Percentiles rank a stretch among this genome's conserved stretches.
Conservation (phyloP, 37 sponge, comb jelly and placozoan genomes). For the Cliona cf. orientalis region DNA sequence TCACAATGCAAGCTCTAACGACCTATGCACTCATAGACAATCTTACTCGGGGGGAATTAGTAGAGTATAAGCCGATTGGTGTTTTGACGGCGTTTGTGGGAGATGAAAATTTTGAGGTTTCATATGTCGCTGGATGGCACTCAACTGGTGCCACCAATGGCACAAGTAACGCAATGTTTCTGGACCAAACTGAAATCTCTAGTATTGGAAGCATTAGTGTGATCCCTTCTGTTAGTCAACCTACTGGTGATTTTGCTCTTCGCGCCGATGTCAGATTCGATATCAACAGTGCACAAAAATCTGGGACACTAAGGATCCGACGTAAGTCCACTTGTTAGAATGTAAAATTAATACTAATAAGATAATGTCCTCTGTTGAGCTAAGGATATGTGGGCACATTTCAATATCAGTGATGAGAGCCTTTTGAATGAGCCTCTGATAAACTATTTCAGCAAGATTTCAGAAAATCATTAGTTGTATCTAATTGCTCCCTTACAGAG, state of each 20-base stretch:
- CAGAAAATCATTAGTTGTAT: background rate
- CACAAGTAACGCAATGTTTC: too few relatives aligned
- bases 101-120: background rate
- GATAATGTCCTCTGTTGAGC: background rate
- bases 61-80: slow-evolving; percentile 25
- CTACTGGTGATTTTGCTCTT: background rate
- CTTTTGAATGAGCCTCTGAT: too few relatives aligned
- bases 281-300: too few relatives aligned
- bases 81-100: background rate
- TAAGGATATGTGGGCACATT: background rate
- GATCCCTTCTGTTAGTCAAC: background rate
- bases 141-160: background rate
- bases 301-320: background rate
- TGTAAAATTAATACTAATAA: background rate
- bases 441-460: too few relatives aligned
- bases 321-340: background rate
- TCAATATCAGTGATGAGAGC: too few relatives aligned
- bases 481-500: slow-evolving; percentile 17
- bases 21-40: background rate
- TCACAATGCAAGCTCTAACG: background rate
- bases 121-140: slow-evolving; percentile 2
- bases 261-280: too few relatives aligned
- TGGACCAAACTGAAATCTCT: background rate
- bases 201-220: background rate
- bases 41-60: background rate